Percentiles rank a stretch among this genome's conserved stretches.
phyloP scores from a whole-genome alignment of 92 coral and sea anemone genomes.

The Metridium senile region DNA sequence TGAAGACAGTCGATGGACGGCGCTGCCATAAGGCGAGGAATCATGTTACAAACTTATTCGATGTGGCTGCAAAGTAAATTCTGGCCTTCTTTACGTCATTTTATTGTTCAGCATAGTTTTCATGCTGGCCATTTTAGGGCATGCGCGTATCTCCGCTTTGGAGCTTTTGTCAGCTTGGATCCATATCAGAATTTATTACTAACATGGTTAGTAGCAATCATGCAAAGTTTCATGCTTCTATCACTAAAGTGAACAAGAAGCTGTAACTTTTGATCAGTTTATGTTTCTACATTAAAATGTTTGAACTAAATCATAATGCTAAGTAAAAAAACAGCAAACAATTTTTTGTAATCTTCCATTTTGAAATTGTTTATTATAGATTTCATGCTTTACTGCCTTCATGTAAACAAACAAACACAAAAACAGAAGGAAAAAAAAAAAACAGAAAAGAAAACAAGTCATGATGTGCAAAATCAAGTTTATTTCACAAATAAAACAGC shows the following conservation, averaged over 20 bases:
- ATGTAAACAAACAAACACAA: too few relatives aligned
- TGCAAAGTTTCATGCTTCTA: conserved; percentile 58
- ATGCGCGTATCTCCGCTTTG: conserved; percentile 57
- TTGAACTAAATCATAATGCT: too few relatives aligned
- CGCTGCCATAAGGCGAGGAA: conserved; percentile 46
- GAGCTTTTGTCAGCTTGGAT: conserved; percentile 40
- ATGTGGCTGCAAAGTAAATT: conserved; percentile 33
- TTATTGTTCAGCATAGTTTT: conserved; percentile 42
- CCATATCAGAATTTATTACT: conserved; percentile 57
- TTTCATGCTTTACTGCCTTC: too few relatives aligned
- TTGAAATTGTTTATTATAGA: too few relatives aligned
- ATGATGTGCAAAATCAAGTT: too few relatives aligned
- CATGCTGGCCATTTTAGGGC: conserved; percentile 40
- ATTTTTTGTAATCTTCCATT: too few relatives aligned
- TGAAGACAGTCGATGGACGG: conserved; percentile 36
- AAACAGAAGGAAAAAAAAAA: too few relatives aligned
- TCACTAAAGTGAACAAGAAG: too few relatives aligned
- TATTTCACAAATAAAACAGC: too few relatives aligned
- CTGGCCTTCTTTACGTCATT: conserved; percentile 25
- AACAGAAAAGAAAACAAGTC: too few relatives aligned
- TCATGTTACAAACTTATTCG: conserved; percentile 46
- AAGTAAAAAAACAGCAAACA: too few relatives aligned
- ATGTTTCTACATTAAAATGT: conserved; percentile 63
- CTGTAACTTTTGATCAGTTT: too few relatives aligned
- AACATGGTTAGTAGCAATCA: conserved; percentile 45